Base-by-base conservation (phyloP, 35 echinoderm and acorn worm species). In the Apostichopus japonicus region DNA sequence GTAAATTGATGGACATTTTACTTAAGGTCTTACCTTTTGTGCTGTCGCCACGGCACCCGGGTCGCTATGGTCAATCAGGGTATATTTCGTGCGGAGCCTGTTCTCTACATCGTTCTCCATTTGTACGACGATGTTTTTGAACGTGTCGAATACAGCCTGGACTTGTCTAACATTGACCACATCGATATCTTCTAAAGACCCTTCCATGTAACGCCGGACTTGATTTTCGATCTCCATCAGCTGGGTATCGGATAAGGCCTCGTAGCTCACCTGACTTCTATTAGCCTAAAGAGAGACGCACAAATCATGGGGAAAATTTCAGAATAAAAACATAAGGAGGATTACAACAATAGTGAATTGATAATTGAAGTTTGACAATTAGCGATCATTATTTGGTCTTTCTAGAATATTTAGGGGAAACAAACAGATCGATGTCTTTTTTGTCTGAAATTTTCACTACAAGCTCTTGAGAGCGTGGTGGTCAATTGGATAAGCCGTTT, bases 131-230 rank as follows among this genome's bases (percentile, higher is more conserved):
- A 95, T 87, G 27, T 9, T 93, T 78, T 96, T 96, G 84, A 99
- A 99, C 0, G 97, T 79, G 62, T 24, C 33, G 55, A 99, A 99
- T 24, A 96, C 92, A 1, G 84, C 67, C 63, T 99, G 97, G 83
- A 99, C 95, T 65, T 99, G 97, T 23, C 97, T 58, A 2, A 99
- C 55, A 65, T 99, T 99, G 88, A 99, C 95, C 1, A 99, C 91
- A 65, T 99, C 95, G 23, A 99, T 87, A 24, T 99, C 95, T 8
- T 96, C 97, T 15, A 96, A 62, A 5, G 95, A 86, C 5, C 95
- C 95, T 11, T 99, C 97, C 14, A 99, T 83, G 79, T 99, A 99
- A 6, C 95, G 87, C 24, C 95, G 63, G 54, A 96, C 95, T 79
- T 99, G 97, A 53, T 91, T 93, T 54, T 96, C 51, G 23, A 99